Percentiles rank a stretch among this genome's conserved stretches.
Conservation (phyloP, 2,797 vertebrate genomes). For the Bucorvus abyssinicus region DNA sequence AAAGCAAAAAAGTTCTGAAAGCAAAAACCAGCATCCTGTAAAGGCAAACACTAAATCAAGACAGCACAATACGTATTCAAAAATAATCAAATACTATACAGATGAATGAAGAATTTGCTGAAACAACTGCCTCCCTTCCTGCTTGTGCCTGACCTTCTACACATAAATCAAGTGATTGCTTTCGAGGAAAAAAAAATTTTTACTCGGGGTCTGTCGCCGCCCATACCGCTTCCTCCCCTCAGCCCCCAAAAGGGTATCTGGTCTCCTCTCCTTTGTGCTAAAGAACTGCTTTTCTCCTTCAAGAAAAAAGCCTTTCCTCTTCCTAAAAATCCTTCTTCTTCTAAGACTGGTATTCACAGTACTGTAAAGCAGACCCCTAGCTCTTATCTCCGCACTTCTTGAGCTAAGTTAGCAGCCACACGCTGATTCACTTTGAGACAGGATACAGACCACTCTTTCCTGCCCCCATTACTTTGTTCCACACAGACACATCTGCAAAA, state of each 20-base stretch:
- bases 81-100: neutral
- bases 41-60: neutral
- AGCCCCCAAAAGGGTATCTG: neutral
- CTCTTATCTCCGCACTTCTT: neutral
- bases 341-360: neutral
- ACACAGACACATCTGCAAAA: neutral
- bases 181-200: neutral
- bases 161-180: neutral
- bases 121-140: neutral
- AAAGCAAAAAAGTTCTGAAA: neutral
- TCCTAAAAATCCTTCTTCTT: neutral
- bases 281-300: neutral
- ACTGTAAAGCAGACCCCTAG: neutral
- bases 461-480: neutral
- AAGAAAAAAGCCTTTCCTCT: neutral
- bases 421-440: neutral
- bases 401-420: neutral
- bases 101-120: neutral
- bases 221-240: neutral
- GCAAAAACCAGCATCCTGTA: neutral
- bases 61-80: neutral
- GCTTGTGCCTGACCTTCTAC: neutral
- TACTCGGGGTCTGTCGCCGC: neutral
- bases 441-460: neutral
- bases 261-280: neutral